Percentiles rank a stretch among this genome's conserved stretches.
phyloP scores from a whole-genome alignment of 1,140 invertebrate genomes.

The fruit fly (Drosophila melanogaster) region DNA sequence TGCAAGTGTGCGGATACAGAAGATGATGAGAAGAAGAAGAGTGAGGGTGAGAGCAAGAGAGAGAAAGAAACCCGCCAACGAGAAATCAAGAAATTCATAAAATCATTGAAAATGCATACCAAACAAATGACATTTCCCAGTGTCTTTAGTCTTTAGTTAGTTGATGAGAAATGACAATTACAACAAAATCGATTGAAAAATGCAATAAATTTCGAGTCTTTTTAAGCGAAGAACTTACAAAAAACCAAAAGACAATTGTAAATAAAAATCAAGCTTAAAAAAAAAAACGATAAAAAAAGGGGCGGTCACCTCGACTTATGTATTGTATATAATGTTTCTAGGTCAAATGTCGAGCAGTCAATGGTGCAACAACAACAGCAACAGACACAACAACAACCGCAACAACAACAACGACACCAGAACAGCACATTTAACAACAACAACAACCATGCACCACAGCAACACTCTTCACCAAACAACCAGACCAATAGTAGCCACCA shows the following conservation, averaged over 20 bases:
- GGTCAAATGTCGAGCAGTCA: conserved; percentile 84
- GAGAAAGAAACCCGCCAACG: not conserved
- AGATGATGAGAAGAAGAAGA: conserved; percentile 3
- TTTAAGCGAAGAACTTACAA: not conserved
- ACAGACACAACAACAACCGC: conserved; percentile 57
- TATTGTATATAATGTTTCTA: conserved; percentile 84
- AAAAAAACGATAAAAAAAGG: conserved; percentile 37
- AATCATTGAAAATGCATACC: conserved; percentile 8
- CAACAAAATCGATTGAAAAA: conserved; percentile 52
- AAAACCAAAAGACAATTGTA: not conserved
- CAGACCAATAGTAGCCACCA: conserved; percentile 42
- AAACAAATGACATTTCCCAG: not conserved
- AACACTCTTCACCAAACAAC: conserved; percentile 44
- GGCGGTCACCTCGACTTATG: conserved; percentile 60
- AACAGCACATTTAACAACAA: conserved; percentile 67
- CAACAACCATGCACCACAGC: conserved; percentile 54
- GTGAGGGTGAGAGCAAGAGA: not conserved
- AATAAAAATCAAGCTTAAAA: conserved; percentile 16
- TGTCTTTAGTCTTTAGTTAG: conserved; percentile 2
- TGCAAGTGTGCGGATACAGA: conserved; percentile 6
- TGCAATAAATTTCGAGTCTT: conserved; percentile 5
- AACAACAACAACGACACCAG: conserved; percentile 66
- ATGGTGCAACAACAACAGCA: conserved; percentile 73
- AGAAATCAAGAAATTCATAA: conserved; percentile 3
- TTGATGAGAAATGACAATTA: conserved; percentile 28